Conservation (phyloP, 1,140 invertebrate species). For the Drosophila saltans region DNA sequence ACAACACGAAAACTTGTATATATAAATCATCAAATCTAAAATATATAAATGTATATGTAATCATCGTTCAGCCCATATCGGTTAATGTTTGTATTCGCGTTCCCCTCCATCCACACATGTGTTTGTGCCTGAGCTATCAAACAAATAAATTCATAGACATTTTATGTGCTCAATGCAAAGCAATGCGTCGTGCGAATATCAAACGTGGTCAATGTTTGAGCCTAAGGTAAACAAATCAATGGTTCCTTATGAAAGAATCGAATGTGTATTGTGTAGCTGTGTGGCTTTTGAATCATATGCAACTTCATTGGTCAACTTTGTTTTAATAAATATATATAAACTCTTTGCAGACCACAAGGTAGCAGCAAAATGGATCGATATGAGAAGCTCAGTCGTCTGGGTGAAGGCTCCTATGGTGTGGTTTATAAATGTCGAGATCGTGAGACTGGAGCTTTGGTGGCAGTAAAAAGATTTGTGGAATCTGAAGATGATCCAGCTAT, state of each 20-base stretch:
- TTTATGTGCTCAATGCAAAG: conserved; percentile 80
- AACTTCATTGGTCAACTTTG: background rate
- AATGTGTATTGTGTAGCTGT: conserved; percentile 9
- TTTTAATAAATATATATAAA: background rate
- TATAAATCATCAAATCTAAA: conserved; percentile 27
- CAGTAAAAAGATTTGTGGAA: conserved; percentile 99
- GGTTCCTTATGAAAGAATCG: background rate
- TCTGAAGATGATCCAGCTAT: conserved; percentile 99
- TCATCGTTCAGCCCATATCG: conserved; percentile 30
- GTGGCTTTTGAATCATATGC: background rate
- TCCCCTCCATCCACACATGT: conserved; percentile 45
- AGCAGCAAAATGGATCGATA: conserved; percentile 98
- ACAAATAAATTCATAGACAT: conserved; percentile 60
- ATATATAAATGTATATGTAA: conserved; percentile 24
- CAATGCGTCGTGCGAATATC: conserved; percentile 78
- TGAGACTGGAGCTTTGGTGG: conserved; percentile 97
- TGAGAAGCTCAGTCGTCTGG: conserved; percentile 97
- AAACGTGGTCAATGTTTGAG: conserved; percentile 82
- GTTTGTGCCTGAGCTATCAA: conserved; percentile 69
- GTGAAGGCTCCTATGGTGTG: conserved; percentile 99
- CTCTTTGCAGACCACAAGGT: conserved; percentile 88
- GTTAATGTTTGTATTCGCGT: conserved; percentile 32
- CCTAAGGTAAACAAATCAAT: conserved; percentile 69
- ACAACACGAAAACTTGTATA: conserved; percentile 50
- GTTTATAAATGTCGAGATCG: conserved; percentile 99